phyloP scores from a whole-genome alignment of 2,113 vertebrate genomes.

The Cacatua alba region DNA sequence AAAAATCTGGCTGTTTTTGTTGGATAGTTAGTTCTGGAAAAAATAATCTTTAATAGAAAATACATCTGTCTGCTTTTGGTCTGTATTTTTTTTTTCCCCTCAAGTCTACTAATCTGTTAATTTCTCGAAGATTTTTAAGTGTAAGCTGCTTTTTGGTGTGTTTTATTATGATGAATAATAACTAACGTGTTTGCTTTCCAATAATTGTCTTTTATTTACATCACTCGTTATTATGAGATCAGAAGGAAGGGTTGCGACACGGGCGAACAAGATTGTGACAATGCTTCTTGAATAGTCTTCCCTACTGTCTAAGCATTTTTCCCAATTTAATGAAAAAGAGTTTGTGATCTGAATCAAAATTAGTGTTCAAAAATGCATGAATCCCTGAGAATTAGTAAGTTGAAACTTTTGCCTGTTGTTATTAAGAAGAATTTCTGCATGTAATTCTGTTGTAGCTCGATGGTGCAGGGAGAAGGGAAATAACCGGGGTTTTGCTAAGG shows the following conservation, averaged over 20 bases:
- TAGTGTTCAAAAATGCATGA: not conserved
- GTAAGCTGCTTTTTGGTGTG: not conserved
- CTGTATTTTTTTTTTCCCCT: not conserved
- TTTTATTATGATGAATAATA: not conserved
- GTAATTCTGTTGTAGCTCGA: not conserved
- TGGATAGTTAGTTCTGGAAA: not conserved
- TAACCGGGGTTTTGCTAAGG: not conserved
- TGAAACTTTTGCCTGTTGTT: not conserved
- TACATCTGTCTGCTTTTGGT: not conserved
- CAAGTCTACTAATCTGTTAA: not conserved
- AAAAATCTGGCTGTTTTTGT: not conserved
- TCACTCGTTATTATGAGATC: not conserved
- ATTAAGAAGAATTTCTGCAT: not conserved
- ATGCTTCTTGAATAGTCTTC: not conserved
- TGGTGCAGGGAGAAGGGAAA: not conserved
- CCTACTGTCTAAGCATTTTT: not conserved
- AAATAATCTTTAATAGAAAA: not conserved
- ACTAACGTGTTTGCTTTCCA: not conserved
- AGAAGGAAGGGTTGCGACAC: not conserved
- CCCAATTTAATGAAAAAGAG: not conserved
- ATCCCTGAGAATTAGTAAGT: not conserved
- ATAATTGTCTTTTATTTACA: not conserved
- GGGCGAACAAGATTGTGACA: not conserved
- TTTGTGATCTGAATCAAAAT: not conserved
- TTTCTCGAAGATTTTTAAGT: not conserved